Conservation (phyloP, 2,888 invertebrate genomes). For the Saturnia pavonia region DNA sequence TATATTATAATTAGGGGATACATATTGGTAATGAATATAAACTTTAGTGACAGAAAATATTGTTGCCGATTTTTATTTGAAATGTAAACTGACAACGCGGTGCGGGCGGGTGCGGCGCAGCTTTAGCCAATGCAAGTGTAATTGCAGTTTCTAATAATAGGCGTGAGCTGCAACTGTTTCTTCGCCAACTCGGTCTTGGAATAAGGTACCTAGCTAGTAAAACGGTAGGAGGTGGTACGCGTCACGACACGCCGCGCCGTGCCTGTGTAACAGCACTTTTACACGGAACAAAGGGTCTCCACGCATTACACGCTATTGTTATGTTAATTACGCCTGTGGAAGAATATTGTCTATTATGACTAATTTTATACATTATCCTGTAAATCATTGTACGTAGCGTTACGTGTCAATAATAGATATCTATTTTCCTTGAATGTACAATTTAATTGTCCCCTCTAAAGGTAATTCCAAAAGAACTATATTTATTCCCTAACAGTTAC, state of each 20-base stretch:
- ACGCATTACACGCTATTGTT: slow-evolving; percentile 36
- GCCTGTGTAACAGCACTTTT: slow-evolving; percentile 46
- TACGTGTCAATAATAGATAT: too few species aligned
- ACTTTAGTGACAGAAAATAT: too few species aligned
- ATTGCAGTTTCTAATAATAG: slow-evolving; percentile 43
- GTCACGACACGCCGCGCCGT: slow-evolving; percentile 37
- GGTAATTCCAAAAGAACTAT: neutral
- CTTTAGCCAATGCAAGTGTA: slow-evolving; percentile 39
- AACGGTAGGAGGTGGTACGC: slow-evolving; percentile 45
- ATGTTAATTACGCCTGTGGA: slow-evolving; percentile 16
- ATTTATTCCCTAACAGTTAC: neutral
- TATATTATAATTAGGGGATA: too few species aligned
- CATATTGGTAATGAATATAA: too few species aligned
- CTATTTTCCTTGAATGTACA: too few species aligned
- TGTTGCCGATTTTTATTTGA: neutral
- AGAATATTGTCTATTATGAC: slow-evolving; percentile 13
- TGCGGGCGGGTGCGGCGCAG: slow-evolving; percentile 7
- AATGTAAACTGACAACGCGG: neutral
- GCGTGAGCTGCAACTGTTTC: slow-evolving; percentile 41
- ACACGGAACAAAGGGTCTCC: slow-evolving; percentile 49
- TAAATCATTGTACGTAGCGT: slow-evolving; percentile 3
- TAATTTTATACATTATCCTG: slow-evolving; percentile 18
- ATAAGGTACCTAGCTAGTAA: slow-evolving; percentile 53
- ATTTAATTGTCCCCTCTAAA: too few species aligned
- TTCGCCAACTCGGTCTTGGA: slow-evolving; percentile 52